These are phyloP conservation scores for Ophion obscuratus DNA, from an alignment of 2,888 invertebrate species.

Conservation along the genomic window DNA sequence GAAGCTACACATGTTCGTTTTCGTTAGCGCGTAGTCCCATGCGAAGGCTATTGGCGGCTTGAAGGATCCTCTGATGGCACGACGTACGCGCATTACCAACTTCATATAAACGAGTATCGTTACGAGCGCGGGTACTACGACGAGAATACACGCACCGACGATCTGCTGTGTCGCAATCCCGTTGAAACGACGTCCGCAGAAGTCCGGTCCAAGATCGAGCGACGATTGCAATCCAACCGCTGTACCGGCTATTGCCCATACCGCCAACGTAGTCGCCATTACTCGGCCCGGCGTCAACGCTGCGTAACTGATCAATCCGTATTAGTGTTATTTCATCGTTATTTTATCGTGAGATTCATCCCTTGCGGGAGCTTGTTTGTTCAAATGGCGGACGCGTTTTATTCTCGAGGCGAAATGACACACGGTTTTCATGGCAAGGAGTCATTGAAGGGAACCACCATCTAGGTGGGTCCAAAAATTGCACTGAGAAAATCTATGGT, in stretches of 20 bases:
- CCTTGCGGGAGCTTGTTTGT: not conserved
- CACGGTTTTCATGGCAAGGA: not conserved
- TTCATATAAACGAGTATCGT: slow-evolving; percentile 86
- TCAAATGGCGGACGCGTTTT: not conserved
- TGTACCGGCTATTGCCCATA: slow-evolving; percentile 86
- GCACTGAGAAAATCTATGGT: too few species aligned
- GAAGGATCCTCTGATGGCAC: slow-evolving; percentile 86
- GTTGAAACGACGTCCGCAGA: slow-evolving; percentile 86
- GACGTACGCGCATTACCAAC: slow-evolving; percentile 85
- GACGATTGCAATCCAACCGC: slow-evolving; percentile 88
- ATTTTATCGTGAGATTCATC: not conserved
- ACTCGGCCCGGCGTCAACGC: slow-evolving; percentile 85
- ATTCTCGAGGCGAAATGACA: not conserved
- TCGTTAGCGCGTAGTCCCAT: slow-evolving; percentile 87
- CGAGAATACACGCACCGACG: slow-evolving; percentile 86
- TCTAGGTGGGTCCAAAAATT: too few species aligned
- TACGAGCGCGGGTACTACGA: slow-evolving; percentile 86
- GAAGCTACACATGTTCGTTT: slow-evolving; percentile 88
- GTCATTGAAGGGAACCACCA: too few species aligned
- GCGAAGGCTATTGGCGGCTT: slow-evolving; percentile 87
- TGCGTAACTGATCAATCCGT: slow-evolving; percentile 81
- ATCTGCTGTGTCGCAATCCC: slow-evolving; percentile 87
- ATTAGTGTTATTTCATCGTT: not conserved
- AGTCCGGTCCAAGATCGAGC: slow-evolving; percentile 88
- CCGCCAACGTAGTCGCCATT: slow-evolving; percentile 85